Evolutionary conservation across 1,140 invertebrate genomes (phyloP).

Genomic region (Eurosta solidaginis): DNA sequence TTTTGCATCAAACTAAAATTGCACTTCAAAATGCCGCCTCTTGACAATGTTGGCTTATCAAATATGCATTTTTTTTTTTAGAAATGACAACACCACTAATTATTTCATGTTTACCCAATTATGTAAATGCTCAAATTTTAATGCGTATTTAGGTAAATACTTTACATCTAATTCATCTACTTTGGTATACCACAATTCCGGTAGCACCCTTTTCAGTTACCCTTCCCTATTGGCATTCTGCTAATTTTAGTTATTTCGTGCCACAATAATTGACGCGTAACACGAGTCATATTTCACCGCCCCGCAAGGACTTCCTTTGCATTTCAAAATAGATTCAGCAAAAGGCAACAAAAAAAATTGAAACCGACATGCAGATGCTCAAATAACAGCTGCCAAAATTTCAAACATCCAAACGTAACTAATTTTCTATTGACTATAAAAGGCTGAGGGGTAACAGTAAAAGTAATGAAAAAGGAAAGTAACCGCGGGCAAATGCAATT

Average conservation of each 20-base stretch:
- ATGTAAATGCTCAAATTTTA: not conserved
- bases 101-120: too few relatives aligned
- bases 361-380: not conserved
- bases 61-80: too few relatives aligned
- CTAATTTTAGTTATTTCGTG: not conserved
- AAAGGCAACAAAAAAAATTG: conserved; percentile 2
- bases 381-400: not conserved
- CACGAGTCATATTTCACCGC: conserved; percentile 45
- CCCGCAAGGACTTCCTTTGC: not conserved
- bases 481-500: not conserved
- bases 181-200: not conserved
- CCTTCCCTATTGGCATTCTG: not conserved
- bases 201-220: not conserved
- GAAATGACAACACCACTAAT: too few relatives aligned
- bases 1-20: too few relatives aligned
- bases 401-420: not conserved
- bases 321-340: conserved; percentile 11
- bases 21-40: too few relatives aligned
- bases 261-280: conserved; percentile 44
- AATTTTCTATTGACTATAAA: not conserved
- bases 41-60: too few relatives aligned
- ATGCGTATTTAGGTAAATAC: too few relatives aligned
- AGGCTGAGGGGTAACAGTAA: not conserved
- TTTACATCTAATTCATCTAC: not conserved
- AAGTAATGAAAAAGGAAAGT: conserved; percentile 4